These are phyloP conservation scores for Rynchops niger DNA, from an alignment of 2,113 vertebrate species.

Conservation along the genomic window DNA sequence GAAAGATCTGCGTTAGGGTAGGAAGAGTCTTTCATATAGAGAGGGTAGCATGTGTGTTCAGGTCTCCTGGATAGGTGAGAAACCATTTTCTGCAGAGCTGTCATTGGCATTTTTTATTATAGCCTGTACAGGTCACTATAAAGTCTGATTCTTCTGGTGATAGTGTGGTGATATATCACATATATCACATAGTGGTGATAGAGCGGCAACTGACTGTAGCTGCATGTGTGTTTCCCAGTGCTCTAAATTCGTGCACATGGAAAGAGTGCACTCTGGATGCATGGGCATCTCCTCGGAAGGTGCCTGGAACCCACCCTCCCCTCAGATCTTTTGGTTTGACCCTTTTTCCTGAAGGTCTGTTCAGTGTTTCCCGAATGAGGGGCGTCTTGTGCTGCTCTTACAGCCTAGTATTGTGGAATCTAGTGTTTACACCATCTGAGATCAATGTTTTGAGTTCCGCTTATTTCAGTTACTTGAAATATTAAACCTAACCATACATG, in stretches of 20 bases:
- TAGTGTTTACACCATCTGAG: not conserved
- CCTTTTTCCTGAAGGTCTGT: not conserved
- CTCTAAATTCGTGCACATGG: not conserved
- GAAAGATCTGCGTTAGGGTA: not conserved
- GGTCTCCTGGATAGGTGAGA: accelerated
- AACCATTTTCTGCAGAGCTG: not conserved
- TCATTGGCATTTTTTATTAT: not conserved
- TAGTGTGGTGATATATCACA: too few species aligned
- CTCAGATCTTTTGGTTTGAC: not conserved
- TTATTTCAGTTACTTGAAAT: not conserved
- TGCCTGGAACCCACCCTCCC: not conserved
- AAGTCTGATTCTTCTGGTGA: not conserved
- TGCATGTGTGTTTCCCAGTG: accelerated
- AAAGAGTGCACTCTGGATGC: not conserved
- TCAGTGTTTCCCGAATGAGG: not conserved
- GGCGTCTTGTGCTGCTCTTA: not conserved
- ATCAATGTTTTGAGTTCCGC: not conserved
- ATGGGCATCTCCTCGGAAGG: not conserved
- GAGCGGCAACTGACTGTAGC: not conserved
- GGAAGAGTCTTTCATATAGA: not conserved
- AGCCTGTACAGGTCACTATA: accelerated
- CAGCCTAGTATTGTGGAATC: not conserved
- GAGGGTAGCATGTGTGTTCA: not conserved
- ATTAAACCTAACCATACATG: not conserved
- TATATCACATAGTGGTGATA: too few species aligned